These are phyloP conservation scores for Uropetala carovei DNA, from an alignment of 2,888 invertebrate species.

Conservation along the genomic window DNA sequence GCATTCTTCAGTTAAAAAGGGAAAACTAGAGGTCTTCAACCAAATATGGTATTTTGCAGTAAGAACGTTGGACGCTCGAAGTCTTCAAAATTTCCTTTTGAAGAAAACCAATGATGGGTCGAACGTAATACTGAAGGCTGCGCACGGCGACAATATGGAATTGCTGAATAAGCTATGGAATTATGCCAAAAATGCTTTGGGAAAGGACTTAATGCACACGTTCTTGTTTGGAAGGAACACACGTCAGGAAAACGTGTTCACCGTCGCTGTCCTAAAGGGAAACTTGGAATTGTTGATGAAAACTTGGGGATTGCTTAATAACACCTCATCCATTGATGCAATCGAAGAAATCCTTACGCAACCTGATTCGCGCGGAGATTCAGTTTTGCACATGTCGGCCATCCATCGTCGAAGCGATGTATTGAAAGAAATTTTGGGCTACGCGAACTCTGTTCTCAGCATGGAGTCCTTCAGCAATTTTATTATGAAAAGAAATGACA, in stretches of 20 bases:
- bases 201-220: neutral
- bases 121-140: neutral
- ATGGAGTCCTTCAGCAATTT: neutral
- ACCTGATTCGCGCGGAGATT: neutral
- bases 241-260: neutral
- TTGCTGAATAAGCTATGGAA: neutral
- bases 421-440: neutral
- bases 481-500: neutral
- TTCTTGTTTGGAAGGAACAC: neutral
- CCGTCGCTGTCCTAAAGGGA: neutral
- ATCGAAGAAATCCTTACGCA: neutral
- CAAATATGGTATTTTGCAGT: neutral
- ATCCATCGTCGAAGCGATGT: neutral
- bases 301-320: neutral
- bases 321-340: neutral
- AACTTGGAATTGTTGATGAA: neutral
- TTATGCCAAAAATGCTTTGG: neutral
- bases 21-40: neutral
- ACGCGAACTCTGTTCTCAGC: neutral
- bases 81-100: neutral
- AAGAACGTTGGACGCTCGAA: neutral
- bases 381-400: neutral
- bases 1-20: neutral
- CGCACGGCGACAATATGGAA: neutral
- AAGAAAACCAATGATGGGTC: neutral